Conservation (phyloP, 2,888 invertebrate genomes). For the Agriopis aurantiaria region DNA sequence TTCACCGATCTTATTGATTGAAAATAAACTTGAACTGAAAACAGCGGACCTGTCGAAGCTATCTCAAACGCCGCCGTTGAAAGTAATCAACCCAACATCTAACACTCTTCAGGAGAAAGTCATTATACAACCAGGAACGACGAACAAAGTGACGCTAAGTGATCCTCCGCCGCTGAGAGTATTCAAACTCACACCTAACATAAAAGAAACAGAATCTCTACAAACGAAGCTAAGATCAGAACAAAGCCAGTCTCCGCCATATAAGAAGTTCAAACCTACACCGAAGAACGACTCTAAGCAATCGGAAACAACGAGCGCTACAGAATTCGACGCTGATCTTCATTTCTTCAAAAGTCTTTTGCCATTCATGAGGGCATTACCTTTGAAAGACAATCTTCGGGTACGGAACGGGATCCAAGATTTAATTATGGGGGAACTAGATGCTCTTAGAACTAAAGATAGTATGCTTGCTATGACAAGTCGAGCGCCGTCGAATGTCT, state of each 20-base stretch:
- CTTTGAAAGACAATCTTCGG: conserved; percentile 13
- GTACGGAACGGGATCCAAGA: conserved; percentile 18
- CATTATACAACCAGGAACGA: neutral
- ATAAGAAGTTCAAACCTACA: neutral
- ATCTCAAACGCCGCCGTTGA: neutral
- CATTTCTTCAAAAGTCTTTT: conserved; percentile 26
- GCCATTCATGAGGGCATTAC: conserved; percentile 21
- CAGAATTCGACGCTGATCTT: conserved; percentile 14
- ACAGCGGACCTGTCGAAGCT: neutral
- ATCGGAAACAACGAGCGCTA: neutral
- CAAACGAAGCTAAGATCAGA: neutral
- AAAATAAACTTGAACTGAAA: neutral
- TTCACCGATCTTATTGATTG: neutral
- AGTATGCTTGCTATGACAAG: neutral
- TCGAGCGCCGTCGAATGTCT: neutral
- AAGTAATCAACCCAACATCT: neutral
- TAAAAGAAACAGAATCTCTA: neutral
- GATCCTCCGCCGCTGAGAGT: conserved; percentile 2
- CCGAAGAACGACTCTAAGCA: neutral
- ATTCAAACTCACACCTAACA: neutral
- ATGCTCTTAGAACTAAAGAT: conserved; percentile 9
- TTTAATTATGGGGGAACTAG: conserved; percentile 19
- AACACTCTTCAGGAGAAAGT: neutral
- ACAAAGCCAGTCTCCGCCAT: neutral
- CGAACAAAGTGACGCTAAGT: neutral